phyloP scores from a whole-genome alignment of 2,888 invertebrate species.

The Cryptophagus acutangulus region DNA sequence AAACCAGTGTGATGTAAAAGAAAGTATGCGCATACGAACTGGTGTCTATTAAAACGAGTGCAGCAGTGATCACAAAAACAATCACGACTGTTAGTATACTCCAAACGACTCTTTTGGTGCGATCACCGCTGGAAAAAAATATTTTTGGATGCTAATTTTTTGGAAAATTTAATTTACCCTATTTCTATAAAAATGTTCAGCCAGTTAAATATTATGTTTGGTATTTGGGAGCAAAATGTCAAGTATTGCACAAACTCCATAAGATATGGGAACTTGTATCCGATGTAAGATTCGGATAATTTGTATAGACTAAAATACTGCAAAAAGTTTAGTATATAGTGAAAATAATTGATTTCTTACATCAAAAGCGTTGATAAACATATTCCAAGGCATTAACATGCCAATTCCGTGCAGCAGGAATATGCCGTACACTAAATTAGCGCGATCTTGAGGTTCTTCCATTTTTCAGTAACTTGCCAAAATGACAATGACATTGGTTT shows the following conservation, averaged over 20 bases:
- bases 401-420: conserved; percentile 92
- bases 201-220: conserved; percentile 92
- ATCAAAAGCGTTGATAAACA: conserved; percentile 92
- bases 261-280: conserved; percentile 54
- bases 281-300: conserved; percentile 57
- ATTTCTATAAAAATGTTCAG: conserved; percentile 84
- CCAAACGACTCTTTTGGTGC: conserved; percentile 84
- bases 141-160: background rate
- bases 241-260: conserved; percentile 78
- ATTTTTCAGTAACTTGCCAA: no score
- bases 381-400: conserved; percentile 95
- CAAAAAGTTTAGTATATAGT: conserved; percentile 29
- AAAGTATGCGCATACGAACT: conserved; percentile 70
- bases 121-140: conserved; percentile 52
- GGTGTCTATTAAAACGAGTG: conserved; percentile 85
- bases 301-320: conserved; percentile 90
- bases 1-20: conserved; percentile 82
- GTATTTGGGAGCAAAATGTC: conserved; percentile 87
- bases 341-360: conserved; percentile 51
- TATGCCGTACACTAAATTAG: conserved; percentile 79
- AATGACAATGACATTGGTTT: no score
- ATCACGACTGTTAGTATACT: conserved; percentile 73
- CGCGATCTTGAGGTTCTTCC: conserved; percentile 76
- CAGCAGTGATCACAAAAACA: conserved; percentile 74
- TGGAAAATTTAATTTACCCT: conserved; percentile 65